These are phyloP conservation scores for Eupithecia insigniata DNA, from an alignment of 2,888 invertebrate species.

Conservation along the genomic window DNA sequence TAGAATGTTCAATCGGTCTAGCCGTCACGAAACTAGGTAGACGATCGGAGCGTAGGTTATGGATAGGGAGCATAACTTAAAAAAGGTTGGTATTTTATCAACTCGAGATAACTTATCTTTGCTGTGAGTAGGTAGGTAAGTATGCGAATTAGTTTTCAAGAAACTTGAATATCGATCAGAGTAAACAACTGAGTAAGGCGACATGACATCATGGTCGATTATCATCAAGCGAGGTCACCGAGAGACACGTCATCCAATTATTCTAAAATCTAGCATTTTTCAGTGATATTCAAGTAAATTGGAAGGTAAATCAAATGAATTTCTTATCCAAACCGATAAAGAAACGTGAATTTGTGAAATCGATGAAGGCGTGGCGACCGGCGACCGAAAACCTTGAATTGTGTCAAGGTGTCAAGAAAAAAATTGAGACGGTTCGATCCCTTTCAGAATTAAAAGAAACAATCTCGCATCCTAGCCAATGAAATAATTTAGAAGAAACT, in stretches of 20 bases:
- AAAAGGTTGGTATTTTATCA: not conserved
- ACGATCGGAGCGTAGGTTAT: not conserved
- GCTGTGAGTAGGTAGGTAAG: not conserved
- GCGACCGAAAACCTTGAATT: constrained; percentile 47
- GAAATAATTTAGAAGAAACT: constrained; percentile 8
- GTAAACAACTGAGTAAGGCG: constrained; percentile 2
- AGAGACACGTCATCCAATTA: constrained; percentile 3
- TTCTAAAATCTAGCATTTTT: not conserved
- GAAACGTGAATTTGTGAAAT: constrained; percentile 22
- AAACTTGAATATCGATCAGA: not conserved
- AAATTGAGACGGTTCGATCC: constrained; percentile 19
- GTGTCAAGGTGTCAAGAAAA: constrained; percentile 38
- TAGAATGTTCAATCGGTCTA: not conserved
- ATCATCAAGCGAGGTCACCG: not conserved
- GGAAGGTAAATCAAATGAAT: not conserved
- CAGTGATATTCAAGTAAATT: not conserved
- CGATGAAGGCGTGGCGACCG: constrained; percentile 48
- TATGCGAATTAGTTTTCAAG: not conserved
- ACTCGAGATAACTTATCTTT: not conserved
- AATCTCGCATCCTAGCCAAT: constrained; percentile 10
- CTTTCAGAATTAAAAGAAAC: constrained; percentile 35
- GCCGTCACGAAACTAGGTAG: not conserved
- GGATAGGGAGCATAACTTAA: not conserved
- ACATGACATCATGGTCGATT: constrained; percentile 2
- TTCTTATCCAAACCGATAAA: not conserved